Conservation (phyloP, 2,888 invertebrate genomes). For the Vannuccia rotundouncinata region DNA sequence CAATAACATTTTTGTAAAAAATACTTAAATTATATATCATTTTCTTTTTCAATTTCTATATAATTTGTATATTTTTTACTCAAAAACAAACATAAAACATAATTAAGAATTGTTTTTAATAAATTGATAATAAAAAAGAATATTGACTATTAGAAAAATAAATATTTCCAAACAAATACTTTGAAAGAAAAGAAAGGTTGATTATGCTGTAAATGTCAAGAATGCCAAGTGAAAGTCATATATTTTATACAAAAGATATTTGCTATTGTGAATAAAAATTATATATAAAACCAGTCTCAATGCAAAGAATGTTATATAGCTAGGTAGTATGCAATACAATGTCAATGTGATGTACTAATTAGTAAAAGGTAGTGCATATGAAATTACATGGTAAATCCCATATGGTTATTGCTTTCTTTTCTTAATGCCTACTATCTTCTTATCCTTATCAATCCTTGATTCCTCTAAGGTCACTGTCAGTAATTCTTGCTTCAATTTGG, state of each 20-base stretch:
- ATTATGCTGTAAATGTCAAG: background rate
- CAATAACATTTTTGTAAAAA: background rate
- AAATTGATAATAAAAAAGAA: conserved; percentile 4
- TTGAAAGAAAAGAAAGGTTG: conserved; percentile 21
- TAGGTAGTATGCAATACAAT: no score
- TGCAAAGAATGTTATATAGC: conserved; percentile 11
- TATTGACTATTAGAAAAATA: conserved; percentile 11
- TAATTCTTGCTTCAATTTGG: no score
- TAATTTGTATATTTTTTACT: background rate
- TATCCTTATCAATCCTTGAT: no score
- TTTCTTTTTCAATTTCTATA: background rate
- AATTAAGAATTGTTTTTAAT: conserved; percentile 19
- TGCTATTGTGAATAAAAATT: conserved; percentile 13
- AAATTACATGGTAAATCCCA: no score
- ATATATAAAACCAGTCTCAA: conserved; percentile 9
- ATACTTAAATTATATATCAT: background rate
- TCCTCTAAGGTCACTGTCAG: no score
- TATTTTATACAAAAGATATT: conserved; percentile 26
- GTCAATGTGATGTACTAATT: no score
- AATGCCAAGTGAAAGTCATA: conserved; percentile 6
- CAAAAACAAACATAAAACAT: background rate
- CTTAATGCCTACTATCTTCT: no score
- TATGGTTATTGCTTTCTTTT: no score
- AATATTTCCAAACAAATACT: conserved; percentile 22
- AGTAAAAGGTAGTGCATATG: no score